Evolutionary conservation across 2,797 vertebrate genomes (phyloP), one percentile per base, ranked within the genome.

Genomic region (Neomorphus geoffroyi): DNA sequence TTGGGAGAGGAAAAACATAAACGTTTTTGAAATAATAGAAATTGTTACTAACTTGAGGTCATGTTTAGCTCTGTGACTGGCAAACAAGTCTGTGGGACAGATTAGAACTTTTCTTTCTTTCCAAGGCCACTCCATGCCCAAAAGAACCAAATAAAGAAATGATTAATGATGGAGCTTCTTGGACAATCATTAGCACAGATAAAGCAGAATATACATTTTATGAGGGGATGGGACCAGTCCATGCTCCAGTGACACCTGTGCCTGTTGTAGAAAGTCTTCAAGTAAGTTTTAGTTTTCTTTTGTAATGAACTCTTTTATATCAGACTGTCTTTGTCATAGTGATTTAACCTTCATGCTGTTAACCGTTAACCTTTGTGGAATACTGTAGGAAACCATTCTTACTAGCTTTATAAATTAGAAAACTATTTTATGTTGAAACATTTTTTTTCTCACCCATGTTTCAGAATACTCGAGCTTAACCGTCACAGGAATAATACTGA

Each of bases 131-230:
- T 98, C 99, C 99, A 98, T 99, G 99, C 98, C 99, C 99, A 87
- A 99, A 99, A 98, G 99, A 99, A 98, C 99, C 99, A 98, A 99
- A 99, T 98, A 99, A 99, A 98, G 99, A 99, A 98, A 99, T 99
- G 99, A 99, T 99, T 97, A 99, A 99, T 78, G 99, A 99, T 28
- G 99, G 99, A 86, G 99, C 99, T 97, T 99, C 99, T 94, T 99
- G 99, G 99, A 99, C 99, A 99, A 99, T 99, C 99, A 99, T 99
- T 98, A 99, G 99, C 97, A 99, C 99, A 85, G 99, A 99, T 97
- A 99, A 99, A 98, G 99, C 99, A 32, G 99, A 99, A 96, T 99
- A 99, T 94, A 99, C 99, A 5, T 99, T 99, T 98, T 99, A 99
- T 81, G 99, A 99, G 98, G 99, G 99, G 85, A 99, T 99, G 99